Conservation (phyloP, 2,888 invertebrate genomes). For the Helicoverpa assulta region DNA sequence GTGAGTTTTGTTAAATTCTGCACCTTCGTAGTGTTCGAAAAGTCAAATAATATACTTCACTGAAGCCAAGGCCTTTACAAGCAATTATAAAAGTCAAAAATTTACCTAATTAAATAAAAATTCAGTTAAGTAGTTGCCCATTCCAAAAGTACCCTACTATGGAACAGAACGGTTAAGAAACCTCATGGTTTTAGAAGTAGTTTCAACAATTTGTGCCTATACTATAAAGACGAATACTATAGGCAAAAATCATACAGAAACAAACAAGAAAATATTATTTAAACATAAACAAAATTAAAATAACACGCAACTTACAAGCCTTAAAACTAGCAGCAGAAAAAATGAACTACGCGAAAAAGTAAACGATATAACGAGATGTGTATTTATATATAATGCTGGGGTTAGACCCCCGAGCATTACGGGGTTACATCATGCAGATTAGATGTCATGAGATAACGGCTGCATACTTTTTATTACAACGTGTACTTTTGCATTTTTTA, state of each 20-base stretch:
- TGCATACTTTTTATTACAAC: slow-evolving; percentile 66
- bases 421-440: slow-evolving; percentile 69
- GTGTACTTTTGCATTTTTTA: slow-evolving; percentile 59
- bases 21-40: background rate
- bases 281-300: background rate
- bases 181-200: too few species aligned
- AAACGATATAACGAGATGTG: slow-evolving; percentile 37
- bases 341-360: slow-evolving; percentile 16
- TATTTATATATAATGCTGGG: slow-evolving; percentile 56
- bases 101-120: too few species aligned
- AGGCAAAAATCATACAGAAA: too few species aligned
- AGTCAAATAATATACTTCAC: too few species aligned
- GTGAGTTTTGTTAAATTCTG: too few species aligned
- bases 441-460: slow-evolving; percentile 66
- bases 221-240: too few species aligned
- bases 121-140: too few species aligned
- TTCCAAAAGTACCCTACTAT: too few species aligned
- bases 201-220: too few species aligned
- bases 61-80: too few species aligned
- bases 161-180: too few species aligned
- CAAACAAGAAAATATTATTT: background rate
- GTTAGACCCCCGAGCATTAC: slow-evolving; percentile 64
- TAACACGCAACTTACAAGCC: background rate
- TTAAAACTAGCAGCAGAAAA: slow-evolving; percentile 7
- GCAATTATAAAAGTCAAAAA: too few species aligned